Evolutionary conservation across 2,888 invertebrate species (phyloP).

Genomic region (Hoplodrina ambigua): DNA sequence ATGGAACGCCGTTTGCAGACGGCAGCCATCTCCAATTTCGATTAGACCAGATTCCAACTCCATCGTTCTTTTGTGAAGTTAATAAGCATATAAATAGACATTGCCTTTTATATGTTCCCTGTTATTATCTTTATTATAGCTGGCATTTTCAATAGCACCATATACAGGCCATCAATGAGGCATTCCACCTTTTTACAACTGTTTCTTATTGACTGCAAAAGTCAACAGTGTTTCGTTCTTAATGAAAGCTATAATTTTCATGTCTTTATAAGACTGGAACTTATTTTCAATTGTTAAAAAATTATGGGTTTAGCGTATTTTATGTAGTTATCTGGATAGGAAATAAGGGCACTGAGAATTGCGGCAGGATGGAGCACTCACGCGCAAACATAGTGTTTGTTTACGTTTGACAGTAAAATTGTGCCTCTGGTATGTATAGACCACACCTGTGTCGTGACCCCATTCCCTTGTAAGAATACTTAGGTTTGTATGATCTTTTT

Average conservation of each 20-base stretch:
- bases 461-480: slow-evolving; percentile 3
- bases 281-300: slow-evolving; percentile 62
- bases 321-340: slow-evolving; percentile 55
- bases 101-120: slow-evolving; percentile 67
- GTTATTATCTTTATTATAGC: slow-evolving; percentile 65
- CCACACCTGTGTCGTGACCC: background rate
- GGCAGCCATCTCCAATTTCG: slow-evolving; percentile 41
- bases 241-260: slow-evolving; percentile 69
- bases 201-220: slow-evolving; percentile 64
- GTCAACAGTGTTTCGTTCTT: slow-evolving; percentile 62
- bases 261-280: slow-evolving; percentile 57
- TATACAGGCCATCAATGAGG: slow-evolving; percentile 61
- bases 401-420: slow-evolving; percentile 73
- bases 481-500: background rate
- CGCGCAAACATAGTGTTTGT: slow-evolving; percentile 61
- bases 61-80: slow-evolving; percentile 55
- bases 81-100: slow-evolving; percentile 66
- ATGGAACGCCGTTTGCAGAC: slow-evolving; percentile 31
- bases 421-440: slow-evolving; percentile 35
- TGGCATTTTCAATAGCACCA: slow-evolving; percentile 63
- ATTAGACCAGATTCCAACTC: slow-evolving; percentile 57
- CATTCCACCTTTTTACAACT: slow-evolving; percentile 63
- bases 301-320: slow-evolving; percentile 62
- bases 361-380: slow-evolving; percentile 68
- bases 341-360: slow-evolving; percentile 59